Conservation (phyloP, 2,797 vertebrate genomes). For the Pipistrellus pygmaeus region DNA sequence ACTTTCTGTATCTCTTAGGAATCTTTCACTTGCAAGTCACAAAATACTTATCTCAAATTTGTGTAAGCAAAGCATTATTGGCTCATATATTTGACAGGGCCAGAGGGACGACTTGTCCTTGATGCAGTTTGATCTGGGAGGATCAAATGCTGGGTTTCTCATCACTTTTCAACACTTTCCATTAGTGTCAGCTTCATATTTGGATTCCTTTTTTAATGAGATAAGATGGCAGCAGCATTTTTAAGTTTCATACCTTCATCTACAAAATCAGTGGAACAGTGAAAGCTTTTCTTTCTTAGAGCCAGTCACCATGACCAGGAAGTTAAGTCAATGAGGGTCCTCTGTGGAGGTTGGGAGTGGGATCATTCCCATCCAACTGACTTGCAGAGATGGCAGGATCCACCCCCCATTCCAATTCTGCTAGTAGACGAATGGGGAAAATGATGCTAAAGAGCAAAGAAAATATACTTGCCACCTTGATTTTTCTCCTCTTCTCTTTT, state of each 20-base stretch:
- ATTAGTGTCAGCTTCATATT: background rate
- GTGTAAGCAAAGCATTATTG: slow-evolving; percentile 16
- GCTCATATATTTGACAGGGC: slow-evolving; percentile 12
- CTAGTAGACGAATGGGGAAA: background rate
- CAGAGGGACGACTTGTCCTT: background rate
- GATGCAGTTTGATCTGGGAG: background rate
- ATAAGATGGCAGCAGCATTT: background rate
- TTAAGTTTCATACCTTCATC: background rate
- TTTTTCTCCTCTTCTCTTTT: background rate
- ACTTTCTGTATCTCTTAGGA: slow-evolving; percentile 1
- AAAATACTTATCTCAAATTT: background rate
- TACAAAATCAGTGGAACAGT: background rate
- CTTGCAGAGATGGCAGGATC: background rate
- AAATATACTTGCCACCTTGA: background rate
- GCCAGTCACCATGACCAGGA: background rate
- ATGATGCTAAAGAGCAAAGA: background rate
- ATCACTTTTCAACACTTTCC: background rate
- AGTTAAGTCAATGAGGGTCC: background rate
- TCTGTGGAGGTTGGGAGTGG: background rate
- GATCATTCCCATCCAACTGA: background rate
- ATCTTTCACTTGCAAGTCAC: slow-evolving; percentile 5
- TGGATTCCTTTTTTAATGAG: background rate
- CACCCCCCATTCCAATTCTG: background rate
- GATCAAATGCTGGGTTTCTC: background rate
- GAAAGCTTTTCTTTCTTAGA: background rate